Conservation (phyloP, 2,113 vertebrate species). For the Dicerorhinus sumatrensis region DNA sequence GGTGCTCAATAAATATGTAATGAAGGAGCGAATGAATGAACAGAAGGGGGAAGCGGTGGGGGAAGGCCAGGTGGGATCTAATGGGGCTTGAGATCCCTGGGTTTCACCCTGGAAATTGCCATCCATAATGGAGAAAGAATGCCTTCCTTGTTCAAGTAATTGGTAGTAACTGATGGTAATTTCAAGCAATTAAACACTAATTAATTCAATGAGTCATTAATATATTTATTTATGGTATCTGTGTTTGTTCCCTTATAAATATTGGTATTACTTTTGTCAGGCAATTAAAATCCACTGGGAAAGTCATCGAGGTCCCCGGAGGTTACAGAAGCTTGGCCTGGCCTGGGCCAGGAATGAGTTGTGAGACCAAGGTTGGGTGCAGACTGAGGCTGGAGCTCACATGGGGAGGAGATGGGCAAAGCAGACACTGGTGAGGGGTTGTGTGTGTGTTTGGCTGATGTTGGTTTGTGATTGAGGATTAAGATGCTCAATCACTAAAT, state of each 20-base stretch:
- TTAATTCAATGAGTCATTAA: conserved; percentile 83
- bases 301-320: conserved; percentile 22
- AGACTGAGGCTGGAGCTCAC: neutral
- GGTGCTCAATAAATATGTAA: neutral
- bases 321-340: neutral
- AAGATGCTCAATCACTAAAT: neutral
- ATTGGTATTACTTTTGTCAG: conserved; percentile 81
- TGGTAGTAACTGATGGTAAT: conserved; percentile 81
- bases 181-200: conserved; percentile 83
- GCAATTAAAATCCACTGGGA: conserved; percentile 74
- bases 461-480: neutral
- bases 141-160: conserved; percentile 77
- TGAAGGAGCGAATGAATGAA: neutral
- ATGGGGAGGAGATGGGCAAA: rapidly evolving
- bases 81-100: neutral
- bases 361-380: neutral
- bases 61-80: neutral
- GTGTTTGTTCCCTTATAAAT: conserved; percentile 82
- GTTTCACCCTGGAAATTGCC: conserved; percentile 46
- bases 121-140: conserved; percentile 67
- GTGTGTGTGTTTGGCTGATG: neutral
- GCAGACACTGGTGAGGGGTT: neutral
- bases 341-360: neutral
- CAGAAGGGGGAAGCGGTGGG: neutral
- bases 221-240: conserved; percentile 83